Evolutionary conservation across 2,113 vertebrate genomes (phyloP).

Genomic region (Takifugu flavidus): DNA sequence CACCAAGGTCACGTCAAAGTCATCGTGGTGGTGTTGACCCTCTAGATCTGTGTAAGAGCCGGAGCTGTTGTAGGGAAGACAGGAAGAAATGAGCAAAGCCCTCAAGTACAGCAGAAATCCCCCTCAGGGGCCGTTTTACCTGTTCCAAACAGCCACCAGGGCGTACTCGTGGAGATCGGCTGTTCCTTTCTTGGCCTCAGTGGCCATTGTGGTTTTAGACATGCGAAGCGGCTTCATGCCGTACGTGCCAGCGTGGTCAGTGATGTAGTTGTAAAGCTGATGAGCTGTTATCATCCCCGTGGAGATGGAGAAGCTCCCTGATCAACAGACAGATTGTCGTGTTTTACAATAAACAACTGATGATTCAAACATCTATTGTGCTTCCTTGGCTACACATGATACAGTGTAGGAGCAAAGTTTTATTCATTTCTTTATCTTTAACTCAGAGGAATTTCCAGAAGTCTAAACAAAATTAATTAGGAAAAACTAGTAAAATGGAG

Average conservation of each 20-base stretch:
- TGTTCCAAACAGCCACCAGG: conserved; percentile 93
- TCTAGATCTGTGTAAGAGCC: conserved; percentile 94
- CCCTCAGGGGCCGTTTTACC: conserved; percentile 62
- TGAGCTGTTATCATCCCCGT: conserved; percentile 95
- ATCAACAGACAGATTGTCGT: neutral
- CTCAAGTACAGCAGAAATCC: neutral
- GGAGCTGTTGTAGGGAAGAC: conserved; percentile 70
- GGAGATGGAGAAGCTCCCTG: conserved; percentile 86
- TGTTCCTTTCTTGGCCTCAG: conserved; percentile 78
- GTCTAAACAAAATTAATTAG: too few relatives aligned
- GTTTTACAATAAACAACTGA: too few relatives aligned
- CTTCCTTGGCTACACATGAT: too few relatives aligned
- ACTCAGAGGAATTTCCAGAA: too few relatives aligned
- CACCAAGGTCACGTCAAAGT: conserved; percentile 95
- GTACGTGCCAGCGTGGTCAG: conserved; percentile 92
- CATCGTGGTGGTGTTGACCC: conserved; percentile 91
- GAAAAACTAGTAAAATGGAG: too few relatives aligned
- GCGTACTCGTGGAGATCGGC: conserved; percentile 91
- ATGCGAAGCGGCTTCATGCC: conserved; percentile 95
- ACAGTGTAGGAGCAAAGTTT: too few relatives aligned
- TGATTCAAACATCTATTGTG: too few relatives aligned
- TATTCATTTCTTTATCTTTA: too few relatives aligned
- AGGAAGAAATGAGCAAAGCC: neutral
- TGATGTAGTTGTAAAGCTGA: conserved; percentile 97
- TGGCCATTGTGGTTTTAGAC: conserved; percentile 74